Conservation (phyloP, 2,888 invertebrate species). For the Meandrusa payeni region DNA sequence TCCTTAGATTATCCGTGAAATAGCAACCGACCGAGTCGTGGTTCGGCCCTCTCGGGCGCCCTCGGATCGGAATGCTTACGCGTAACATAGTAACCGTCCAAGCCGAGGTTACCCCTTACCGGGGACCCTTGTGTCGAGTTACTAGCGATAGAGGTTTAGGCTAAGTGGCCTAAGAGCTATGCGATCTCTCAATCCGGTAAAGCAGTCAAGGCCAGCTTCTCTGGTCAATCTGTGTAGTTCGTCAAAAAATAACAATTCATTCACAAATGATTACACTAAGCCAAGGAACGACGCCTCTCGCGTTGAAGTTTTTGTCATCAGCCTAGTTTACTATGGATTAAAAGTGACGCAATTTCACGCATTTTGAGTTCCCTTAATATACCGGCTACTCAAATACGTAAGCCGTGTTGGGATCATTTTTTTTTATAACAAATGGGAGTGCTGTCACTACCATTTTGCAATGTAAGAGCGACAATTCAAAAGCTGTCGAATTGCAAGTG, state of each 20-base stretch:
- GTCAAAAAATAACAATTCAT: constrained; percentile 28
- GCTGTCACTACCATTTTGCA: constrained; percentile 14
- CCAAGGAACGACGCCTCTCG: constrained; percentile 28
- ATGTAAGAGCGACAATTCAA: constrained; percentile 7
- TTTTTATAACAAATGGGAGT: constrained; percentile 2
- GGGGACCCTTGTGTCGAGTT: too few species aligned
- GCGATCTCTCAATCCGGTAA: too few species aligned
- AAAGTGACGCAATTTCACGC: constrained; percentile 75
- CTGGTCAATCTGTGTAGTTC: too few species aligned
- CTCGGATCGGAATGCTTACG: too few species aligned
- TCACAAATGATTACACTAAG: constrained; percentile 47
- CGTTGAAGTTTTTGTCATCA: constrained; percentile 38
- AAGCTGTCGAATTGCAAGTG: background rate
- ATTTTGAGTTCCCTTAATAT: constrained; percentile 54
- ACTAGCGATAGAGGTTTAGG: too few species aligned
- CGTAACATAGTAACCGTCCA: too few species aligned
- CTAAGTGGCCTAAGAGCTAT: too few species aligned
- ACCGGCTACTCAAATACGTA: constrained; percentile 56
- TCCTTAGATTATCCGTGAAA: too few species aligned
- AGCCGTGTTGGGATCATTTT: constrained; percentile 56
- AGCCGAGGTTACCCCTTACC: too few species aligned
- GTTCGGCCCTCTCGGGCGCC: too few species aligned
- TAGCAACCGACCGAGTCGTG: too few species aligned
- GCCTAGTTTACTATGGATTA: constrained; percentile 33
- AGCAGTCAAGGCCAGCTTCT: too few species aligned